phyloP scores from a whole-genome alignment of 2,113 vertebrate genomes.

The Aspidoscelis tigris region DNA sequence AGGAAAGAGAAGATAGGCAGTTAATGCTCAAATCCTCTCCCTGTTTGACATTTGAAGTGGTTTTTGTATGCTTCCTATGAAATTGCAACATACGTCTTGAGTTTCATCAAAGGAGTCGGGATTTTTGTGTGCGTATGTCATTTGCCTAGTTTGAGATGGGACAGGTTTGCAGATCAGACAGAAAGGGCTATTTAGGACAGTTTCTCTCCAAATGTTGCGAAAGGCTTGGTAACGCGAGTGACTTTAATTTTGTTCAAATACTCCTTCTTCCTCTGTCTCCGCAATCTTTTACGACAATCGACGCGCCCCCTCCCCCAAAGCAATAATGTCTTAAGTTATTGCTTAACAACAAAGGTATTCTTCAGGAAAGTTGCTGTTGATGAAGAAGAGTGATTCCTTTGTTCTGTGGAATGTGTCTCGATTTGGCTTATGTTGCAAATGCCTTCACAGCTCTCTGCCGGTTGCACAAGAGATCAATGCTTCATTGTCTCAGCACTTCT shows the following conservation, averaged over 20 bases:
- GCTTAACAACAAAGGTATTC: slow-evolving; percentile 50
- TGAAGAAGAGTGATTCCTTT: slow-evolving; percentile 70
- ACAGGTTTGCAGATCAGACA: slow-evolving; percentile 4
- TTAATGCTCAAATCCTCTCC: not conserved
- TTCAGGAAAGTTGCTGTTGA: slow-evolving; percentile 64
- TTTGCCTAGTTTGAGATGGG: not conserved
- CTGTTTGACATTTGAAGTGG: not conserved
- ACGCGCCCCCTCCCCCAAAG: not conserved
- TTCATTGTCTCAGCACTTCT: slow-evolving; percentile 58
- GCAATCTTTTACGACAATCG: slow-evolving; percentile 13
- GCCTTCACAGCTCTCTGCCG: slow-evolving; percentile 44
- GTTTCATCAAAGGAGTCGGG: not conserved
- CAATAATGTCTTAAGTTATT: slow-evolving; percentile 49
- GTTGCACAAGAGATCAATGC: slow-evolving; percentile 53
- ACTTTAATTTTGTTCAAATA: not conserved
- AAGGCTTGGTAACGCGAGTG: not conserved
- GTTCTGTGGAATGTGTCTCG: slow-evolving; percentile 38
- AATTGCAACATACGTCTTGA: not conserved
- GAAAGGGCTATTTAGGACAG: not conserved
- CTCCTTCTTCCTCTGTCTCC: slow-evolving; percentile 45
- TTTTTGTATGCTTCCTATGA: not conserved
- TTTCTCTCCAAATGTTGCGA: not conserved
- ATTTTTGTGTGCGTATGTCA: not conserved
- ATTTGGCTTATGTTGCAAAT: slow-evolving; percentile 55
- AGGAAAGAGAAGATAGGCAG: not conserved